A percentile compares a stretch with the other conserved stretches of the same genome.
Conservation (phyloP, 2,113 vertebrate genomes). For the Blennius ocellaris region DNA sequence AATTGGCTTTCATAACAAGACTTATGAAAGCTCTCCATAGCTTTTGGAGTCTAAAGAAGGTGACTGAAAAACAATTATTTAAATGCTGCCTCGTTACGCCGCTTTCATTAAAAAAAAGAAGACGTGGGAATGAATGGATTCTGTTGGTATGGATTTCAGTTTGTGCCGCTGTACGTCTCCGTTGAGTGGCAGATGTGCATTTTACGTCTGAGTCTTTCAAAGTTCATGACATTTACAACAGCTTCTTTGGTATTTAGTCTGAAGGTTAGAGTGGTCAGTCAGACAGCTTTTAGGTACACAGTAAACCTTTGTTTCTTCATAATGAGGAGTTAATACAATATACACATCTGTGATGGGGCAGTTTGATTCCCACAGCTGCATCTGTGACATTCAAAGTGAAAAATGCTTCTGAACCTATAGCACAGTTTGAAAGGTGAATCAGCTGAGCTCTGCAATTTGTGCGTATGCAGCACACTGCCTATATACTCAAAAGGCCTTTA, state of each 20-base stretch:
- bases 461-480: background rate
- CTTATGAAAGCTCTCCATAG: slow-evolving; percentile 30
- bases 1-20: slow-evolving; percentile 45
- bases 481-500: too few relatives aligned
- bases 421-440: slow-evolving; percentile 4
- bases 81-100: slow-evolving; percentile 23
- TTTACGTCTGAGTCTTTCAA: slow-evolving; percentile 74
- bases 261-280: slow-evolving; percentile 82
- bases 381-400: background rate
- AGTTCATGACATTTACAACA: slow-evolving; percentile 85
- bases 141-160: slow-evolving; percentile 41
- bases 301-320: slow-evolving; percentile 59
- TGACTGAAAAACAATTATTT: slow-evolving; percentile 23
- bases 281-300: slow-evolving; percentile 66
- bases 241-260: slow-evolving; percentile 81
- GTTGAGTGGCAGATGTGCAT: slow-evolving; percentile 66
- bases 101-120: slow-evolving; percentile 34
- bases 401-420: background rate
- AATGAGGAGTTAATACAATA: slow-evolving; percentile 49
- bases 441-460: background rate
- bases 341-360: slow-evolving; percentile 23
- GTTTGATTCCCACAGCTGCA: background rate
- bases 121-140: slow-evolving; percentile 13
- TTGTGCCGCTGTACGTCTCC: slow-evolving; percentile 58
- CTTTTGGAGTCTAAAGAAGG: background rate